Conservation (phyloP, 2,888 invertebrate species). For the Gnatocerus cornutus region DNA sequence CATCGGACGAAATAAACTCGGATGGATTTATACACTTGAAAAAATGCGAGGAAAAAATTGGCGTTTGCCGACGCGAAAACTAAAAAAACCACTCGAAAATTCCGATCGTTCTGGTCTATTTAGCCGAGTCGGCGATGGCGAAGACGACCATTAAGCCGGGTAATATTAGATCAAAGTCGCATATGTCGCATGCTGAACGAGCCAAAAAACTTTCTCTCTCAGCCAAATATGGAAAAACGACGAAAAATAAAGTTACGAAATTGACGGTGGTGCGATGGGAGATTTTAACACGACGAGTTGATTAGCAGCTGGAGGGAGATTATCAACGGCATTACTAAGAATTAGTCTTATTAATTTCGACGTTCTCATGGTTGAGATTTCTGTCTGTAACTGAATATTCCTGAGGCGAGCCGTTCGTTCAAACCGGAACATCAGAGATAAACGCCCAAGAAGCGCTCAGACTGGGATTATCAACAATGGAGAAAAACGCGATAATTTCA, state of each 20-base stretch:
- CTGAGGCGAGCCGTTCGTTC: slow-evolving; percentile 15
- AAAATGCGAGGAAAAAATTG: slow-evolving; percentile 22
- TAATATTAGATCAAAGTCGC: slow-evolving; percentile 54
- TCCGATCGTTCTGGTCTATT: slow-evolving; percentile 47
- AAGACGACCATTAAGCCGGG: slow-evolving; percentile 40
- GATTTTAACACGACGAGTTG: slow-evolving; percentile 4
- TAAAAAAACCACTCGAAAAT: slow-evolving; percentile 38
- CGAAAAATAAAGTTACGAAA: slow-evolving; percentile 12
- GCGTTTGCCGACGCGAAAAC: slow-evolving; percentile 11
- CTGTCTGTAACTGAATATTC: slow-evolving; percentile 10
- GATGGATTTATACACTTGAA: slow-evolving; percentile 11
- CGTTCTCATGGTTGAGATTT: background rate
- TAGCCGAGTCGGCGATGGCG: slow-evolving; percentile 21
- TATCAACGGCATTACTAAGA: slow-evolving; percentile 7
- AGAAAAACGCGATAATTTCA: slow-evolving; percentile 2
- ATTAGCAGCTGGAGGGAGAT: slow-evolving; percentile 13
- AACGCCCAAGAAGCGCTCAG: background rate
- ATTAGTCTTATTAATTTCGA: slow-evolving; percentile 2
- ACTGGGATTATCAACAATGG: background rate
- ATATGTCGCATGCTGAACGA: slow-evolving; percentile 35
- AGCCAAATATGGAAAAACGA: slow-evolving; percentile 13
- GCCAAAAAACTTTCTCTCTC: slow-evolving; percentile 14
- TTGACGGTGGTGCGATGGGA: background rate
- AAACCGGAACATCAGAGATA: slow-evolving; percentile 1
- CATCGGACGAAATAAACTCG: slow-evolving; percentile 14